phyloP scores from a whole-genome alignment of 1,140 invertebrate species.

The Scylla paramamosain region DNA sequence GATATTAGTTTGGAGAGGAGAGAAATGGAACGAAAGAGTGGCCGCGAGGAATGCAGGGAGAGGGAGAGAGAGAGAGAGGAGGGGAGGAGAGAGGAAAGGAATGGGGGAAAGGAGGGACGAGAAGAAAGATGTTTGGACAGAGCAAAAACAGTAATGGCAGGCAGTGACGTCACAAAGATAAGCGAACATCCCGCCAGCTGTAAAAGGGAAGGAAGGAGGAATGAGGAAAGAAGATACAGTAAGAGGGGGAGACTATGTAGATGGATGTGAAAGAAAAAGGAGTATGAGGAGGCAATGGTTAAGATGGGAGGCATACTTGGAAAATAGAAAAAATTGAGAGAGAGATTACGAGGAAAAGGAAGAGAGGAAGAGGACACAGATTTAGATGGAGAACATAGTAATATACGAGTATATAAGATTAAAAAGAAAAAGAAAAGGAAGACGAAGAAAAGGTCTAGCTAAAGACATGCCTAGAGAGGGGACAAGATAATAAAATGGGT shows the following conservation, averaged over 20 bases:
- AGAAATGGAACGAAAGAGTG: not conserved
- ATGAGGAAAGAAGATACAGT: too few species aligned
- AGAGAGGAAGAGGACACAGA: too few species aligned
- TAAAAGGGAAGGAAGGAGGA: too few species aligned
- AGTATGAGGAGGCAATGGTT: not conserved
- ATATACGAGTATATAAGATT: too few species aligned
- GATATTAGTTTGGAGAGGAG: conserved; percentile 10
- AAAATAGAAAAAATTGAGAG: not conserved
- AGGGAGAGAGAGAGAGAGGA: not conserved
- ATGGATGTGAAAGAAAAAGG: too few species aligned
- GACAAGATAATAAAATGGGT: too few species aligned
- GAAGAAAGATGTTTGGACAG: not conserved
- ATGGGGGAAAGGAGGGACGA: not conserved
- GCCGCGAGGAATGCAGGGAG: not conserved
- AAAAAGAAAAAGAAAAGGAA: too few species aligned
- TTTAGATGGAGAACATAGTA: too few species aligned
- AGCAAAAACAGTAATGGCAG: not conserved
- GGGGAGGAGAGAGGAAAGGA: not conserved
- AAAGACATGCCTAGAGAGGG: too few species aligned
- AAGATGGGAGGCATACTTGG: not conserved
- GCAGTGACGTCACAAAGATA: not conserved
- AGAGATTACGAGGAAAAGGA: too few species aligned
- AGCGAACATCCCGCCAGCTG: not conserved
- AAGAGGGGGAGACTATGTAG: too few species aligned
- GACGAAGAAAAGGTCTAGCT: too few species aligned